A percentile compares a stretch with the other conserved stretches of the same genome.
These are phyloP conservation scores for Centropyge bicolor DNA, from an alignment of 2,797 vertebrate species.

Conservation along the genomic window DNA sequence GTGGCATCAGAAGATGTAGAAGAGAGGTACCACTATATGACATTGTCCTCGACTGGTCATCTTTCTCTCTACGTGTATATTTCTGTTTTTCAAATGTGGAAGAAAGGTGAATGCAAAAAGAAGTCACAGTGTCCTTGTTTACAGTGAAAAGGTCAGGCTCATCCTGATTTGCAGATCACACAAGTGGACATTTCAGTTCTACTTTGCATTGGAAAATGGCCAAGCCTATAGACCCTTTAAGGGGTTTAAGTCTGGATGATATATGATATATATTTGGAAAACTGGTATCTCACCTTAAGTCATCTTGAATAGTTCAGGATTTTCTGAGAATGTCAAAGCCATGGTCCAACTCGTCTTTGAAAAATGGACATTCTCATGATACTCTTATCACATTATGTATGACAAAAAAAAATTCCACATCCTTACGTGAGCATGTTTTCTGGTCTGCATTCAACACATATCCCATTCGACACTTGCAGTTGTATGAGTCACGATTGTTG, in stretches of 20 bases:
- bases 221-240: conserved; percentile 3
- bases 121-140: not conserved
- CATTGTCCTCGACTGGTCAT: not conserved
- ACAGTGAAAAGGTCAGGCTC: not conserved
- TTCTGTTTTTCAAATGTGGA: not conserved
- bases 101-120: not conserved
- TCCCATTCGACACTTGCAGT: conserved; percentile 83
- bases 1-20: too few species aligned
- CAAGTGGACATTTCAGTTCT: not conserved
- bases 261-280: conserved; percentile 2
- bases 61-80: not conserved
- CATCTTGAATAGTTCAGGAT: not conserved
- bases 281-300: conserved; percentile 27
- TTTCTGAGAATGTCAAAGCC: conserved; percentile 12
- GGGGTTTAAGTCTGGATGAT: not conserved
- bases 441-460: conserved; percentile 83
- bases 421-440: conserved; percentile 85
- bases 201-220: not conserved
- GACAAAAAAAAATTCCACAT: conserved; percentile 6
- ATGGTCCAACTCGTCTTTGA: conserved; percentile 1
- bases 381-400: not conserved
- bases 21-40: too few species aligned
- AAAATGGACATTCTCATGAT: not conserved
- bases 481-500: conserved; percentile 70
- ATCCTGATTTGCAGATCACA: not conserved